Conservation (phyloP, 2,888 invertebrate genomes). For the Herminia tarsipennalis region DNA sequence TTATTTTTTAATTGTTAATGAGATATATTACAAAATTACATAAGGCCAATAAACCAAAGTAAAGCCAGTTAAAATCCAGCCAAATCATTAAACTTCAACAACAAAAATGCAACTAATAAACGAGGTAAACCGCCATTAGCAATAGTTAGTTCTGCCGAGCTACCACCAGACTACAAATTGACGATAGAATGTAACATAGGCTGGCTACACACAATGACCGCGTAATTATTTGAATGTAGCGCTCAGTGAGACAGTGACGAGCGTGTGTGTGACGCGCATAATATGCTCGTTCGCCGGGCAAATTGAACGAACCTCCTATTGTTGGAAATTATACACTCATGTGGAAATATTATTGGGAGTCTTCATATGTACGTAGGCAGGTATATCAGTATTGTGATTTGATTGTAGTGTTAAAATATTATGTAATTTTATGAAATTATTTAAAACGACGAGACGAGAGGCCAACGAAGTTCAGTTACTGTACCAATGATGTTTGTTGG, state of each 20-base stretch:
- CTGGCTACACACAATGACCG: slow-evolving; percentile 17
- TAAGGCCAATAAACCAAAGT: too few species aligned
- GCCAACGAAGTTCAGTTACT: too few species aligned
- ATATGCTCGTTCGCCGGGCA: slow-evolving; percentile 29
- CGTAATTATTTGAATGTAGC: slow-evolving; percentile 36
- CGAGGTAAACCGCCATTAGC: slow-evolving; percentile 2
- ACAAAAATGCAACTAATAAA: neutral
- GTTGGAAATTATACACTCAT: slow-evolving; percentile 12
- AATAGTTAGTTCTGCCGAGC: neutral
- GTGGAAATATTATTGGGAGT: neutral
- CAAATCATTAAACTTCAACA: neutral
- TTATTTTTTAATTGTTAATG: too few species aligned
- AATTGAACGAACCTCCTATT: slow-evolving; percentile 28
- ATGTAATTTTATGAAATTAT: too few species aligned
- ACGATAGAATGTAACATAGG: slow-evolving; percentile 5
- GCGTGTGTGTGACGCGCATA: slow-evolving; percentile 29
- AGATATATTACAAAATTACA: too few species aligned
- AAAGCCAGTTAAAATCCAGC: too few species aligned
- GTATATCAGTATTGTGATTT: too few species aligned
- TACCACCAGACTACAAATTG: slow-evolving; percentile 2
- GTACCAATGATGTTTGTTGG: too few species aligned
- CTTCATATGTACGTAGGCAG: neutral
- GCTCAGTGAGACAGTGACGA: slow-evolving; percentile 13
- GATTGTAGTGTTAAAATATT: too few species aligned
- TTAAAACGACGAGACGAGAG: too few species aligned